phyloP scores from a whole-genome alignment of 2,113 vertebrate species.

The Corapipo altera region DNA sequence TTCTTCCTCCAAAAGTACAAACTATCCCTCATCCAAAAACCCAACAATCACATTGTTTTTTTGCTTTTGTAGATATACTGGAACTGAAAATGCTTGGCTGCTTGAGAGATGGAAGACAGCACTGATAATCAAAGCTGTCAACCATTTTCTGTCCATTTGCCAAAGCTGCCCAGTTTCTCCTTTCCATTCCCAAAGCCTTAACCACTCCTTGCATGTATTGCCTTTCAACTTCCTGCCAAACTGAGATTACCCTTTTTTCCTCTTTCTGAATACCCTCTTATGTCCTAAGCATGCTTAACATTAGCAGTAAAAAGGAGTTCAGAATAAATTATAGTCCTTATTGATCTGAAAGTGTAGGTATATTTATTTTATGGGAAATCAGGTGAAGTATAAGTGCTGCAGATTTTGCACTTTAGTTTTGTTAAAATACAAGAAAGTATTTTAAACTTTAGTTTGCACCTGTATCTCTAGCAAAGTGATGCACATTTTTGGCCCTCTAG shows the following conservation, averaged over 20 bases:
- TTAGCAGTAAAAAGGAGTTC: not conserved
- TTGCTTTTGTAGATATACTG: not conserved
- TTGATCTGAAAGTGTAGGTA: not conserved
- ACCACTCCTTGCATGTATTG: not conserved
- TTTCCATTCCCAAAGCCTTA: not conserved
- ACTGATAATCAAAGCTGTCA: not conserved
- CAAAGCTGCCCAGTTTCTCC: not conserved
- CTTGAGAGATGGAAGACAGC: not conserved
- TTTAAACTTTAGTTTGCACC: not conserved
- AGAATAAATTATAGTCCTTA: not conserved
- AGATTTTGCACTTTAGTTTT: not conserved
- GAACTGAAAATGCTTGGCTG: not conserved
- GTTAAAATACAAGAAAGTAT: not conserved
- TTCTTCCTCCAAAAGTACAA: not conserved
- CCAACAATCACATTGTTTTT: fast-evolving
- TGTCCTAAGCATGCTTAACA: not conserved
- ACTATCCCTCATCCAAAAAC: not conserved
- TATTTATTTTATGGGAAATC: not conserved
- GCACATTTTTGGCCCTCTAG: not conserved
- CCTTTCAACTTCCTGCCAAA: not conserved
- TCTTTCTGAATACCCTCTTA: not conserved
- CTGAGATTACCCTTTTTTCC: not conserved
- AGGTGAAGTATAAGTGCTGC: not conserved
- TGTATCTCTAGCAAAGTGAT: not conserved
- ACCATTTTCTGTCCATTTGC: not conserved